Conservation (phyloP, 2,113 vertebrate genomes). For the Rhea pennata region DNA sequence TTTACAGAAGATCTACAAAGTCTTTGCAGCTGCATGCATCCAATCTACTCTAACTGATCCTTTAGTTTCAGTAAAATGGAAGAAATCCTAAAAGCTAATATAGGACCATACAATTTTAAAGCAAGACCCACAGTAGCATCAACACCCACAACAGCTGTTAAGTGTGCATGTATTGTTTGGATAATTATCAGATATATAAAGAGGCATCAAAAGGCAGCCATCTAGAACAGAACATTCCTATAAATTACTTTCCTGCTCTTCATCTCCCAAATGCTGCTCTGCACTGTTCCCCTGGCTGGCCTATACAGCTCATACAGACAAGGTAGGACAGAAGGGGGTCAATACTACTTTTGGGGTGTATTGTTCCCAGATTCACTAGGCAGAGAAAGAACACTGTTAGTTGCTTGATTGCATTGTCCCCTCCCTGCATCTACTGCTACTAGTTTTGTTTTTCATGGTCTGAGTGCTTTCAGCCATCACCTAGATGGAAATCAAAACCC, state of each 20-base stretch:
- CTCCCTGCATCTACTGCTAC: not conserved
- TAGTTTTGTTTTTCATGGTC: not conserved
- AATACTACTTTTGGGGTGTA: not conserved
- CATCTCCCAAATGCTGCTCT: not conserved
- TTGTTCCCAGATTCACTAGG: not conserved
- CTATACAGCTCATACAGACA: not conserved
- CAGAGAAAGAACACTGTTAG: not conserved
- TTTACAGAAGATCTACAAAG: constrained; percentile 14
- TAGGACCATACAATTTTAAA: not conserved
- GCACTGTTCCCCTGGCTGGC: not conserved
- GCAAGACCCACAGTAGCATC: not conserved
- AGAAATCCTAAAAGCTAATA: not conserved
- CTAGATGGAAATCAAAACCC: not conserved
- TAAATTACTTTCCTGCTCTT: not conserved
- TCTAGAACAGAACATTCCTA: not conserved
- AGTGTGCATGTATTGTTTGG: not conserved
- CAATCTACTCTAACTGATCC: not conserved
- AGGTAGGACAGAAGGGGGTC: not conserved
- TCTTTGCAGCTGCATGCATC: not conserved
- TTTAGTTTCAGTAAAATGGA: not conserved
- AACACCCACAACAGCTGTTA: not conserved
- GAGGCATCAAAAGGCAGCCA: not conserved
- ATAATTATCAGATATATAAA: not conserved
- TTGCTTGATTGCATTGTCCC: not conserved
- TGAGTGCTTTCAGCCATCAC: not conserved